These are phyloP conservation scores for Cloeon dipterum DNA, from an alignment of 2,888 invertebrate genomes.

Conservation along the genomic window DNA sequence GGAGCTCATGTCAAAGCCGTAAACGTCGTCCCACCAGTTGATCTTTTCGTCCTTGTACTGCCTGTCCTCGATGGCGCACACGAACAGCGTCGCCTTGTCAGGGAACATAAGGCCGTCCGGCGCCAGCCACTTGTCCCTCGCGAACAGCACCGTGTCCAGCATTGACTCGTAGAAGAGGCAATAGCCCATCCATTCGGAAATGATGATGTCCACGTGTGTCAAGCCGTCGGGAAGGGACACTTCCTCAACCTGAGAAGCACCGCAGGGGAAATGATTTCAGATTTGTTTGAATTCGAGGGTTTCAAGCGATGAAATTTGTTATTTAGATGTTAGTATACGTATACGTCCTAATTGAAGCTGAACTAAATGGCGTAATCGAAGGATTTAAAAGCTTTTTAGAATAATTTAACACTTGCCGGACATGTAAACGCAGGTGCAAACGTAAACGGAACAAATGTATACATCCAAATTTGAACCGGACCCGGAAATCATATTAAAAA, in stretches of 20 bases:
- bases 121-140: constrained; percentile 91
- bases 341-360: too few relatives aligned
- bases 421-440: too few relatives aligned
- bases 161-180: constrained; percentile 97
- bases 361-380: too few relatives aligned
- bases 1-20: constrained; percentile 98
- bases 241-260: constrained; percentile 92
- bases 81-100: constrained; percentile 70
- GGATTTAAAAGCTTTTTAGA: too few relatives aligned
- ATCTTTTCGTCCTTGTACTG: constrained; percentile 99
- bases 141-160: constrained; percentile 96
- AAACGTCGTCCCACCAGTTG: constrained; percentile 99
- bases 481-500: too few relatives aligned
- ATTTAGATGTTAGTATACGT: too few relatives aligned
- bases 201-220: constrained; percentile 81
- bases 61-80: constrained; percentile 84
- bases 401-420: too few relatives aligned
- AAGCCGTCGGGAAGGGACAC: constrained; percentile 76
- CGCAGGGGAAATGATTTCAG: too few relatives aligned
- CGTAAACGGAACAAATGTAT: too few relatives aligned
- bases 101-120: constrained; percentile 87
- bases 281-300: too few relatives aligned
- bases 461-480: too few relatives aligned
- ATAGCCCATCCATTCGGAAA: constrained; percentile 64
- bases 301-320: too few relatives aligned